Base-by-base conservation (phyloP, 2,797 vertebrate genomes). In the Natrix natrix region DNA sequence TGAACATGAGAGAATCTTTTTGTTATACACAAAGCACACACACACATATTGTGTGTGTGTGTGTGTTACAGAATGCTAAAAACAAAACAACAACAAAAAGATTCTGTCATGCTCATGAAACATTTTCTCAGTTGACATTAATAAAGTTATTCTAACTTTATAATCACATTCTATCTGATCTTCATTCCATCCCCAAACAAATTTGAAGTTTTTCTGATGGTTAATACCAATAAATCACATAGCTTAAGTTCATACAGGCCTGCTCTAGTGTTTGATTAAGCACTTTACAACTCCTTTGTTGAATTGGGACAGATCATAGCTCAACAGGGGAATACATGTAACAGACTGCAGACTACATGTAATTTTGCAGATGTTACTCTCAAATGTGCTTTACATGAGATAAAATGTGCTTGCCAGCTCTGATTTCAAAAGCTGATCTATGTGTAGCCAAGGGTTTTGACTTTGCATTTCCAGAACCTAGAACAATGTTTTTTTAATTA, bases 401-500 rank as follows among this genome's bases (percentile, higher is more conserved):
- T 59, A 43, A 28, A 91, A 59, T 86, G 5, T 59, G 17, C 14
- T n/a, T n/a, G 37, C 1, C 26, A n/a, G 57, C 16, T 48, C 74
- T 86, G 20, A 91, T 91, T 61, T 43, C 55, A 57, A 16, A 22
- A 54, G 83, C 5, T 86, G 83, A 24, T 48, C 48, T 13, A 12
- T 24, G 8, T 13, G 43, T 86, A 55, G 86, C n/a, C 28, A 66
- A 66, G 12, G 5, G n/a, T 69, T 69, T 56, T n/a, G 28, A 69
- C 26, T 55, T 10, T 56, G 17, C 17, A 37, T 22, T 26, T 43
- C 26, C 14, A 24, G 32, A 22, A 11, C 8, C 14, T 14, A 32
- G 17, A 66, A 90, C 28, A 69, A 66, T 24, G 94, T 94, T 89
- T 91, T 13, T 1, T 86, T 12, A 59, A 14, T 28, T 92, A 90